Percentiles rank a stretch among this genome's conserved stretches.
Conservation (phyloP, 2,888 invertebrate species). For the Sussaba pulchella region DNA sequence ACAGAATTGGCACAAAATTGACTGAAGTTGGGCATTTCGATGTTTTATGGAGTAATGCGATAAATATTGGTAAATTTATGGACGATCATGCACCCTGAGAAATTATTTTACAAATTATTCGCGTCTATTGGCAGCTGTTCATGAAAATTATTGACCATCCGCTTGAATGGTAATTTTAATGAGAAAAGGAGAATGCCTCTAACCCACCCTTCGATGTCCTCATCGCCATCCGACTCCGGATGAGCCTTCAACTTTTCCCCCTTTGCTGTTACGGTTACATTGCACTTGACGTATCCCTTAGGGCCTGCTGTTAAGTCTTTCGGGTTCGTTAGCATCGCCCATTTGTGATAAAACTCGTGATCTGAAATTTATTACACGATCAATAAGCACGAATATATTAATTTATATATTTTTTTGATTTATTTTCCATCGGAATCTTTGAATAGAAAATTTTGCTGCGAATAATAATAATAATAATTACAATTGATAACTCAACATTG, state of each 20-base stretch:
- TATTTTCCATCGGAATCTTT: too few relatives aligned
- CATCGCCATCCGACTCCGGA: conserved; percentile 86
- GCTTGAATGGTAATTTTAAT: conserved; percentile 2
- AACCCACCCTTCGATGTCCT: conserved; percentile 90
- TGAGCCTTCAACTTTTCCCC: conserved; percentile 88
- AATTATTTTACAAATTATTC: neutral
- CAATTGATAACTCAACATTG: too few relatives aligned
- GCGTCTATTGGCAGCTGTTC: conserved; percentile 1
- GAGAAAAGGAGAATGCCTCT: neutral
- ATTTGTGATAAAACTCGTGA: conserved; percentile 94
- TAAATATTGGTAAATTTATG: conserved; percentile 4
- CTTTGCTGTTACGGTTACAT: conserved; percentile 90
- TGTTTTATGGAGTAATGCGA: neutral
- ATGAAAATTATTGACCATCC: neutral
- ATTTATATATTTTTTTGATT: too few relatives aligned
- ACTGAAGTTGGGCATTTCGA: neutral
- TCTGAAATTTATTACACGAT: conserved; percentile 83
- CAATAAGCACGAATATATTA: neutral
- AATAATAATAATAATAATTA: too few relatives aligned
- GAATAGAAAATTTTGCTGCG: too few relatives aligned
- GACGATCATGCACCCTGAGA: neutral
- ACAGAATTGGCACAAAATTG: too few relatives aligned
- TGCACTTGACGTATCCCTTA: conserved; percentile 93
- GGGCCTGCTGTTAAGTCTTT: conserved; percentile 86
- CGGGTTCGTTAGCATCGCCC: conserved; percentile 91